Conservation (phyloP, 2,888 invertebrate genomes). For the Sicus ferrugineus region DNA sequence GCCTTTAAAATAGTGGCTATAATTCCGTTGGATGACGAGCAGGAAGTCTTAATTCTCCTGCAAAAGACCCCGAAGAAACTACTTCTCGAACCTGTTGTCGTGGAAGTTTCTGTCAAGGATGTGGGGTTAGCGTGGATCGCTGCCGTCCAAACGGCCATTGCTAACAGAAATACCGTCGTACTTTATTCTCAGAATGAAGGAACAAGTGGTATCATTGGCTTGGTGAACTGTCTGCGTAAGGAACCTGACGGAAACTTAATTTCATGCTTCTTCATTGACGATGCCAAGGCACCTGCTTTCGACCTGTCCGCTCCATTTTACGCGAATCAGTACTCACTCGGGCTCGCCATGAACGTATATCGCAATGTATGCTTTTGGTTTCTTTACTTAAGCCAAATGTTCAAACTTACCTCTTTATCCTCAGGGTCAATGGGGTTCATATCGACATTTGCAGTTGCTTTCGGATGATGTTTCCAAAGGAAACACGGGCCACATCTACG, state of each 20-base stretch:
- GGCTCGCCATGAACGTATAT: slow-evolving; percentile 82
- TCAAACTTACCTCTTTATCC: slow-evolving; percentile 11
- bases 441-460: slow-evolving; percentile 77
- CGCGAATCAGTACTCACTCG: slow-evolving; percentile 72
- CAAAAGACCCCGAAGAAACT: slow-evolving; percentile 50
- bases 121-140: slow-evolving; percentile 55
- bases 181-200: slow-evolving; percentile 74
- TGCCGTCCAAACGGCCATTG: slow-evolving; percentile 51
- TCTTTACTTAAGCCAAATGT: neutral
- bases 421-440: slow-evolving; percentile 73
- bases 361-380: slow-evolving; percentile 64
- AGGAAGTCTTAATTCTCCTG: slow-evolving; percentile 58
- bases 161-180: slow-evolving; percentile 64
- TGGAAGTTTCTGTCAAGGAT: slow-evolving; percentile 54
- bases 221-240: slow-evolving; percentile 84
- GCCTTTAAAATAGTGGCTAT: slow-evolving; percentile 52
- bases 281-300: slow-evolving; percentile 72
- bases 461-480: slow-evolving; percentile 62
- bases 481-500: slow-evolving; percentile 74
- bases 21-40: slow-evolving; percentile 52
- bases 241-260: slow-evolving; percentile 78
- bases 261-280: slow-evolving; percentile 72
- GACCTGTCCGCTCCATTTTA: slow-evolving; percentile 73
- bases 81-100: slow-evolving; percentile 43
- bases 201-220: slow-evolving; percentile 83